Evolutionary conservation across 2,888 invertebrate genomes (phyloP).

Genomic region (Mythimna ferrago): DNA sequence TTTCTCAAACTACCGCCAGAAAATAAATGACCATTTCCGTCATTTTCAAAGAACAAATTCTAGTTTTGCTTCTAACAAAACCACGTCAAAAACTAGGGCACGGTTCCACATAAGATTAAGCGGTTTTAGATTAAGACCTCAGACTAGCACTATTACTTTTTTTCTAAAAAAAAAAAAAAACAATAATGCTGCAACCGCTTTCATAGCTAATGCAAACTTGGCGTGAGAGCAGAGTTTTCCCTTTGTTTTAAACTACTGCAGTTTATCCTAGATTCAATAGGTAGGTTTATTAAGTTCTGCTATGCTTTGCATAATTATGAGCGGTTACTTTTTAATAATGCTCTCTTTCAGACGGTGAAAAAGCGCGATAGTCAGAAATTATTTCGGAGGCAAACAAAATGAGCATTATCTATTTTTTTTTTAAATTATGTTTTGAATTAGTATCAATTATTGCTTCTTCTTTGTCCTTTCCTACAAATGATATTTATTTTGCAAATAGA

Average conservation of each 20-base stretch:
- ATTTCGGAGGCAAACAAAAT: background rate
- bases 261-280: slow-evolving; percentile 28
- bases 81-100: slow-evolving; percentile 27
- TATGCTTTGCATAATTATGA: background rate
- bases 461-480: too few relatives aligned
- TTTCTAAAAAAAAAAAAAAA: slow-evolving; percentile 58
- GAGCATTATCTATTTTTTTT: too few relatives aligned
- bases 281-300: background rate
- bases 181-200: slow-evolving; percentile 62
- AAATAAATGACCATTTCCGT: slow-evolving; percentile 2
- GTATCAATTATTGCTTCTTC: too few relatives aligned
- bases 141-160: slow-evolving; percentile 55
- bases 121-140: slow-evolving; percentile 62
- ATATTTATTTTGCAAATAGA: too few relatives aligned
- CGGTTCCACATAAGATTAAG: slow-evolving; percentile 45
- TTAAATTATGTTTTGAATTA: too few relatives aligned
- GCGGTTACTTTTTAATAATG: background rate
- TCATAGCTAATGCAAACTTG: slow-evolving; percentile 72
- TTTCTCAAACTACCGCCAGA: background rate
- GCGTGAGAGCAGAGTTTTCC: slow-evolving; percentile 68
- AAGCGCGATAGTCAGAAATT: background rate
- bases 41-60: slow-evolving; percentile 17
- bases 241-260: slow-evolving; percentile 55
- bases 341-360: background rate
- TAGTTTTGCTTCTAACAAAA: slow-evolving; percentile 25